Evolutionary conservation across 2,113 vertebrate species (phyloP), one percentile per base, ranked within the genome.

Genomic region (Zapornia atra): DNA sequence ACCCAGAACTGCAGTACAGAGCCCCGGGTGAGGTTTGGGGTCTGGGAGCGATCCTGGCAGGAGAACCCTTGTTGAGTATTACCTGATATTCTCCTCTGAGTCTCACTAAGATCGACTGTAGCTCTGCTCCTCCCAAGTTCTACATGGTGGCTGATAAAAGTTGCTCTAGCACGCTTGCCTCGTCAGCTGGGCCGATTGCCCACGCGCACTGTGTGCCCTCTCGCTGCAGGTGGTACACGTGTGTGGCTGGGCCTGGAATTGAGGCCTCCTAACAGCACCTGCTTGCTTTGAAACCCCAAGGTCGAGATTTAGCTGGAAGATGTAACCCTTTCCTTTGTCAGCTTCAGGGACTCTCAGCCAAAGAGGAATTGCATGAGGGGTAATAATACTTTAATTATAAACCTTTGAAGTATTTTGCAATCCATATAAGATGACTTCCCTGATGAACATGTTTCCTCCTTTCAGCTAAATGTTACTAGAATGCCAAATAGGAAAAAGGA

Each of bases 21-120:
- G 38, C 34, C 28, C 9, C 0, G 0, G 2, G 12, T 60, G 66
- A 68, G 53, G 33, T 61, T 18, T 59, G 24, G 36, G 42, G 4
- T 82, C 24, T 2, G 4, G 13, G 46, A n/a, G 36, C 20, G 15
- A 26, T 72, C 44, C 54, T 82, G 46, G 7, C 25, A 28, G 57
- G 31, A 65, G 25, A 66, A 9, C 20, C 22, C 12, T 40, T 44
- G 15, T 33, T 7, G 10, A 42, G 2, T 46, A 15, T 59, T 42
- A 22, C 12, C 17, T 10, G 22, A 14, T 69, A 26, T 1, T 70
- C 44, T 61, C 44, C 5, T 36, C n/a, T 83, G 36, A 2, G 11
- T 42, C 44, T 65, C 7, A 87, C 38, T 40, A 31, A 51, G 31
- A 29, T 59, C 18, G 12, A 1, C 24, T 82, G 78, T 61, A 44